Percentiles rank a stretch among this genome's conserved stretches.
Evolutionary conservation across 2,888 invertebrate species (phyloP).

Genomic region (Cephus pulcher): DNA sequence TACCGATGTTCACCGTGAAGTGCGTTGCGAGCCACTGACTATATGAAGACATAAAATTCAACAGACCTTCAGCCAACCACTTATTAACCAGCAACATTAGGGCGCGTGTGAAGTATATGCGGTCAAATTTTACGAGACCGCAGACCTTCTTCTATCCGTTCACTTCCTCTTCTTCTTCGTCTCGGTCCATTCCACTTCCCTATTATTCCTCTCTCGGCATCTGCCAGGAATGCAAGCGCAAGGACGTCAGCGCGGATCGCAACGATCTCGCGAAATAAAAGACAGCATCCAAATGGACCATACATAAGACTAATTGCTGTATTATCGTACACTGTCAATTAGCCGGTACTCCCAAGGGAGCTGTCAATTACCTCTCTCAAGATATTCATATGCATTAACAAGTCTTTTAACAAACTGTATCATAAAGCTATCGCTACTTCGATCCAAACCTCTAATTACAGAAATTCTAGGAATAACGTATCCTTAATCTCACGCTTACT

Average conservation of each 20-base stretch:
- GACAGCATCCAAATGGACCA: neutral
- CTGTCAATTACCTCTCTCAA: neutral
- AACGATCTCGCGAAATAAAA: neutral
- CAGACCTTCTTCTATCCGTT: conserved; percentile 41
- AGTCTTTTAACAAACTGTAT: neutral
- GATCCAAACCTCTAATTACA: neutral
- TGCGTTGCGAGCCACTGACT: neutral
- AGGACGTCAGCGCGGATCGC: neutral
- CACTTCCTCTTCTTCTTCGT: conserved; percentile 18
- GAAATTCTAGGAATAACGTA: neutral
- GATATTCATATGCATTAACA: neutral
- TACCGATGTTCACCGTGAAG: neutral
- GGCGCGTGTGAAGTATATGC: conserved; percentile 36
- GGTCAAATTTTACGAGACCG: conserved; percentile 55
- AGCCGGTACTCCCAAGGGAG: neutral
- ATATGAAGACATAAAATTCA: conserved; percentile 1
- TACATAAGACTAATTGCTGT: neutral
- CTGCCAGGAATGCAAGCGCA: neutral
- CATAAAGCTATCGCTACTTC: neutral
- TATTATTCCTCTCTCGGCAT: conserved; percentile 1
- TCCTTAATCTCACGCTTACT: neutral
- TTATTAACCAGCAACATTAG: conserved; percentile 39
- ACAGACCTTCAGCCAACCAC: conserved; percentile 12
- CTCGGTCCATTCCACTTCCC: conserved; percentile 16
- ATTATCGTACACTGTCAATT: neutral